These are phyloP conservation scores for Seriola aureovittata DNA, from an alignment of 2,113 vertebrate genomes.

Conservation along the genomic window DNA sequence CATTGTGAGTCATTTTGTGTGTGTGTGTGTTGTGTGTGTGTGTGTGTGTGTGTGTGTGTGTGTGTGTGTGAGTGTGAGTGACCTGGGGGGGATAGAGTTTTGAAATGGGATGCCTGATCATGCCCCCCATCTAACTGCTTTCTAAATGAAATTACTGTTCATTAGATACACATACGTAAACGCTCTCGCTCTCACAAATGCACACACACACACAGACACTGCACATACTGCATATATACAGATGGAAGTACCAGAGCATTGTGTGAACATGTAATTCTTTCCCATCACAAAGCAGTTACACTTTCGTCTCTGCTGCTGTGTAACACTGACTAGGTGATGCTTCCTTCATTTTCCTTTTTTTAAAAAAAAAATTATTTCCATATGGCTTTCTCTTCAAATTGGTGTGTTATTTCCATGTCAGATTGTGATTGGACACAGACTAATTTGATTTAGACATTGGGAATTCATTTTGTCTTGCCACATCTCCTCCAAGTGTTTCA, in stretches of 20 bases:
- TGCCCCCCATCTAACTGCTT: slow-evolving; percentile 68
- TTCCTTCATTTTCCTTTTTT: slow-evolving; percentile 30
- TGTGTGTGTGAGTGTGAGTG: slow-evolving; percentile 4
- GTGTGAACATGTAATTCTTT: background rate
- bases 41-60: slow-evolving; percentile 20
- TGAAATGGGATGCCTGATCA: slow-evolving; percentile 66
- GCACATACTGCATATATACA: background rate
- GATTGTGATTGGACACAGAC: slow-evolving; percentile 52
- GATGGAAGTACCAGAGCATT: slow-evolving; percentile 3
- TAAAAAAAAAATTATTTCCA: background rate
- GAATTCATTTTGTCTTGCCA: slow-evolving; percentile 50
- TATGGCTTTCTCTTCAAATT: slow-evolving; percentile 32
- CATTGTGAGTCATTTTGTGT: slow-evolving; percentile 39
- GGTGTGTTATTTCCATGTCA: slow-evolving; percentile 33
- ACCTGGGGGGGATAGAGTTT: slow-evolving; percentile 81
- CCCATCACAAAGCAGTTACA: background rate
- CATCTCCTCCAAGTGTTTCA: slow-evolving; percentile 21
- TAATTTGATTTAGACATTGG: slow-evolving; percentile 58
- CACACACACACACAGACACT: slow-evolving; percentile 11
- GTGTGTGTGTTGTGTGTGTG: slow-evolving; percentile 26
- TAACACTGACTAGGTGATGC: slow-evolving; percentile 13
- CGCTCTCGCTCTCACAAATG: background rate
- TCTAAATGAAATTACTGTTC: slow-evolving; percentile 80
- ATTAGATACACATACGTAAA: slow-evolving; percentile 64
- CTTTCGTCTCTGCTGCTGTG: background rate